Conservation (phyloP, 2,888 invertebrate species). For the Cyclophora albipunctata region DNA sequence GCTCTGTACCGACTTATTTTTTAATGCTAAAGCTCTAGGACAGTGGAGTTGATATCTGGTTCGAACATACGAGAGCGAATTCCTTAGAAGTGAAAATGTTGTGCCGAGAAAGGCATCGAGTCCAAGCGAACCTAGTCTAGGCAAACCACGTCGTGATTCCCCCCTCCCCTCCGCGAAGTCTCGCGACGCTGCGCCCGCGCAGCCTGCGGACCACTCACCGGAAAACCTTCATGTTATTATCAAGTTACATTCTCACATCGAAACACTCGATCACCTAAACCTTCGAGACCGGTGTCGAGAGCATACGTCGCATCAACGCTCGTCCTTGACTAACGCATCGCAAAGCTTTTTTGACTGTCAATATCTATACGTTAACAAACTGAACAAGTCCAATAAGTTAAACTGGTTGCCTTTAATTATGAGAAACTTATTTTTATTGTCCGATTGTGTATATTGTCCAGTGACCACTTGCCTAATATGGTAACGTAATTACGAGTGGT, state of each 20-base stretch:
- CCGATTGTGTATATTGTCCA: constrained; percentile 15
- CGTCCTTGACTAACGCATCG: constrained; percentile 13
- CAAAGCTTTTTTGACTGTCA: constrained; percentile 6
- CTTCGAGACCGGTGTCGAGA: constrained; percentile 37
- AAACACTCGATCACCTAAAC: constrained; percentile 43
- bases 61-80: constrained; percentile 22
- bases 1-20: not conserved
- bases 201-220: constrained; percentile 36
- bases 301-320: constrained; percentile 12
- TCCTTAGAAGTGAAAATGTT: constrained; percentile 30
- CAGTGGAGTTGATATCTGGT: constrained; percentile 7
- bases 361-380: constrained; percentile 8
- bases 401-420: constrained; percentile 16
- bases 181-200: constrained; percentile 28
- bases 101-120: constrained; percentile 29
- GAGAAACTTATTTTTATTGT: constrained; percentile 21
- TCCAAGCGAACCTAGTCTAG: constrained; percentile 46
- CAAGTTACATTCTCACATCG: constrained; percentile 37
- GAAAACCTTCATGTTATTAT: constrained; percentile 54
- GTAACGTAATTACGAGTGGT: constrained; percentile 12
- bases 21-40: constrained; percentile 10
- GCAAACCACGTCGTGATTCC: constrained; percentile 65
- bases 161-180: constrained; percentile 25
- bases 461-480: constrained; percentile 17
- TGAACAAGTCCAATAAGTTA: not conserved